A percentile compares a stretch with the other conserved stretches of the same genome.
These are phyloP conservation scores for Boulengerochromis microlepis DNA, from an alignment of 2,113 vertebrate genomes.

Conservation along the genomic window DNA sequence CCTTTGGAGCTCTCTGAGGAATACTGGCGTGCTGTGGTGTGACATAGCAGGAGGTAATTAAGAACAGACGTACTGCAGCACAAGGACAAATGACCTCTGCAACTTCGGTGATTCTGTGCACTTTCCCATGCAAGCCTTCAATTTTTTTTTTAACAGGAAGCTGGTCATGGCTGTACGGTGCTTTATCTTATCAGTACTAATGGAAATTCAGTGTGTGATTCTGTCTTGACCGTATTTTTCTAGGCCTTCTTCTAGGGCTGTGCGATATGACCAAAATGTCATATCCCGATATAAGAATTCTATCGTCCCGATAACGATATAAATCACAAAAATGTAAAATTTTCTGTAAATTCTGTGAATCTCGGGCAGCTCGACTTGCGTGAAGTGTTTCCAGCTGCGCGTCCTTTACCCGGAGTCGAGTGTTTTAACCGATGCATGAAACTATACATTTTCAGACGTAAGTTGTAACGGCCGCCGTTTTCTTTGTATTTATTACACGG, in stretches of 20 bases:
- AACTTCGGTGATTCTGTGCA: background rate
- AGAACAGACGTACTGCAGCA: background rate
- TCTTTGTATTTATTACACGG: no score
- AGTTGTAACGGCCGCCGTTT: no score
- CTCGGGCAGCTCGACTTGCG: no score
- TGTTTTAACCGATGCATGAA: no score
- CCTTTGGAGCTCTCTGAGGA: background rate
- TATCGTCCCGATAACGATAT: no score
- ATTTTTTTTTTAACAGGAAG: background rate
- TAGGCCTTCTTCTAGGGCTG: background rate
- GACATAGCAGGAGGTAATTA: conserved; percentile 14
- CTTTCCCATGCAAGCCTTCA: background rate
- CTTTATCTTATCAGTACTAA: background rate
- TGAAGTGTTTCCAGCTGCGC: no score
- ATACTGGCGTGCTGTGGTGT: background rate
- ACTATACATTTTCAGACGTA: no score
- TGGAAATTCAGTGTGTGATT: background rate
- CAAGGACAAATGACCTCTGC: background rate
- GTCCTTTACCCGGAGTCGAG: no score
- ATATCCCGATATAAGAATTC: no score
- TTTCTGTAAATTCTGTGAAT: no score
- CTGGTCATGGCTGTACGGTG: background rate
- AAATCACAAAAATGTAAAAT: no score
- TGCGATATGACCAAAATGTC: no score
- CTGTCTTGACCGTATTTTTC: background rate